Percentiles rank a stretch among this genome's conserved stretches.
Conservation (phyloP, 2,113 vertebrate species). For the Podocnemis expansa region DNA sequence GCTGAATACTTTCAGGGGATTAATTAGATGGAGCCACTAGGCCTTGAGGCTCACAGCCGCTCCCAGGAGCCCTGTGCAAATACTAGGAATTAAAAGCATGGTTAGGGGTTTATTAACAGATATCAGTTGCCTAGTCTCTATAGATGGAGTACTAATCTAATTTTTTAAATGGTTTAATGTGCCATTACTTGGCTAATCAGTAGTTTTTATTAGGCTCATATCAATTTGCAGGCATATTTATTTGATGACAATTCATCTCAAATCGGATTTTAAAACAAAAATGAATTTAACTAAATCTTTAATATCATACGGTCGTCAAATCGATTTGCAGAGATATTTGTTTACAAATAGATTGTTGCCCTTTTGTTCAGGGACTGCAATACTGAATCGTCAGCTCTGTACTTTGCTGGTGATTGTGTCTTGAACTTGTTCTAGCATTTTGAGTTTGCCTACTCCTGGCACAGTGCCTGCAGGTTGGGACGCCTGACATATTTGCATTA, state of each 20-base stretch:
- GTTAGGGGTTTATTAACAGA: slow-evolving; percentile 55
- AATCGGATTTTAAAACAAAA: not conserved
- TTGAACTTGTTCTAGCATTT: not conserved
- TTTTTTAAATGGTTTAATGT: slow-evolving; percentile 57
- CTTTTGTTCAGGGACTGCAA: not conserved
- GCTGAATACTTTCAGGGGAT: slow-evolving; percentile 59
- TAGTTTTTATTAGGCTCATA: not conserved
- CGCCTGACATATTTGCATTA: not conserved
- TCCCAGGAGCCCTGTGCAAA: slow-evolving; percentile 50
- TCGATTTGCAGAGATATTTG: not conserved
- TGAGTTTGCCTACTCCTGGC: not conserved
- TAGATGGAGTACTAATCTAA: slow-evolving; percentile 49
- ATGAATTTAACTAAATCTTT: not conserved
- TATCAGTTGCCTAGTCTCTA: slow-evolving; percentile 60
- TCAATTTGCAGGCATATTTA: slow-evolving; percentile 17
- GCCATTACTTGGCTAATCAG: slow-evolving; percentile 58
- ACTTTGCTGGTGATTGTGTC: not conserved
- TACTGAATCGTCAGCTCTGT: not conserved
- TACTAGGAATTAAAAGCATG: slow-evolving; percentile 54
- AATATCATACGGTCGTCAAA: not conserved
- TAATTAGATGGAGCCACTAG: slow-evolving; percentile 65
- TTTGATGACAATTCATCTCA: slow-evolving; percentile 10
- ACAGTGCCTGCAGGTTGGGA: not conserved
- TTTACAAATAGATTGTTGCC: not conserved
- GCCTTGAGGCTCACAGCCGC: slow-evolving; percentile 69